Evolutionary conservation across 2,888 invertebrate genomes (phyloP).

Genomic region (Agonopterix heracliana): DNA sequence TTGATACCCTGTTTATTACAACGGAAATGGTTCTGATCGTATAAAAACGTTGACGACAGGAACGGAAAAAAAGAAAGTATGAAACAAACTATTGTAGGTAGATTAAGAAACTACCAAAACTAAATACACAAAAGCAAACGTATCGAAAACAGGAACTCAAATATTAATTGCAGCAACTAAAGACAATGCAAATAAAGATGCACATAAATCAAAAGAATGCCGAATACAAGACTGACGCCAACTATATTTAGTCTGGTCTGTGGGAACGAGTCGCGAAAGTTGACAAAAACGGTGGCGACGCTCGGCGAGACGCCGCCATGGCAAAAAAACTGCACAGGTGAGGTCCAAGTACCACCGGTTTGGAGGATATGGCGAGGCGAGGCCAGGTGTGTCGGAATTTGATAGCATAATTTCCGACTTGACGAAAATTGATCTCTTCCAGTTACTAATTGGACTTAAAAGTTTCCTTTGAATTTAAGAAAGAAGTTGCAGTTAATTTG

Average conservation of each 20-base stretch:
- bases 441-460: slow-evolving; percentile 4
- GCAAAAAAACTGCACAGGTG: slow-evolving; percentile 46
- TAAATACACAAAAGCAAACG: background rate
- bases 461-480: too few relatives aligned
- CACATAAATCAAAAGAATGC: slow-evolving; percentile 40
- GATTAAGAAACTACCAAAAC: background rate
- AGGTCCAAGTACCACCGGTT: slow-evolving; percentile 19
- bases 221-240: slow-evolving; percentile 27
- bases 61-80: background rate
- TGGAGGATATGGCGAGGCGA: slow-evolving; percentile 21
- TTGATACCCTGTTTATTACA: slow-evolving; percentile 17
- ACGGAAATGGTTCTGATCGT: slow-evolving; percentile 13
- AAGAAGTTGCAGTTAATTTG: too few relatives aligned
- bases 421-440: slow-evolving; percentile 1
- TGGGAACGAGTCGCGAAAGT: slow-evolving; percentile 57
- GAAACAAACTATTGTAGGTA: background rate
- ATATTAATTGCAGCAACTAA: background rate
- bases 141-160: too few relatives aligned
- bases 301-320: slow-evolving; percentile 28
- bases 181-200: slow-evolving; percentile 23
- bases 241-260: slow-evolving; percentile 36
- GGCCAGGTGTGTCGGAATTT: slow-evolving; percentile 27
- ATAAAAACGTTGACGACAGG: background rate
- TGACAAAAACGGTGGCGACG: slow-evolving; percentile 57
- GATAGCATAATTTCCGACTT: slow-evolving; percentile 8